Evolutionary conservation across 2,797 vertebrate species (phyloP).

Genomic region (Mormyrus proboscirostris): DNA sequence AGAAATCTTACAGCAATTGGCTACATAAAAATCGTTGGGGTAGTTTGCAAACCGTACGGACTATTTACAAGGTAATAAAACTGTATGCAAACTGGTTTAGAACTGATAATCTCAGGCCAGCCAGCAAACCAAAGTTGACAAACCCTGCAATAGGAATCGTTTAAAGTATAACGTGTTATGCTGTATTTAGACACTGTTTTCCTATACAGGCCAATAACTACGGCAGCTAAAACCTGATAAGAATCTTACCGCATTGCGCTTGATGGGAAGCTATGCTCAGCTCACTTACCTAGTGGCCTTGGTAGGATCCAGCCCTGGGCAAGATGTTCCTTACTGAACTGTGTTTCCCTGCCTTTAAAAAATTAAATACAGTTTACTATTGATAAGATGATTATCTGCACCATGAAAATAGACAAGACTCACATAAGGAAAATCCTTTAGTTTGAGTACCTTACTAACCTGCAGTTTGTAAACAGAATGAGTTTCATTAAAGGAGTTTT

Average conservation of each 20-base stretch:
- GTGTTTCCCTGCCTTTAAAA: not conserved
- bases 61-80: not conserved
- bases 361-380: not conserved
- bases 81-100: not conserved
- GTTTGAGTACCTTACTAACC: not conserved
- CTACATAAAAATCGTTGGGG: not conserved
- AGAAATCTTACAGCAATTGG: not conserved
- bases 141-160: not conserved
- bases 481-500: not conserved
- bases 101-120: not conserved
- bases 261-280: not conserved
- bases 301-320: not conserved
- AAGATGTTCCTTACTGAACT: not conserved
- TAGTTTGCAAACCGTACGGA: not conserved
- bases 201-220: not conserved
- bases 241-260: not conserved
- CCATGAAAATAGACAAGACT: not conserved
- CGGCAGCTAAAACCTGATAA: not conserved
- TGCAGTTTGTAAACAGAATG: not conserved
- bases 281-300: not conserved
- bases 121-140: not conserved
- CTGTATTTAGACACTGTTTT: not conserved
- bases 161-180: not conserved
- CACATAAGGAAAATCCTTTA: not conserved
- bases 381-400: not conserved